Evolutionary conservation across 2,113 vertebrate genomes (phyloP).

Genomic region (Cololabis saira): DNA sequence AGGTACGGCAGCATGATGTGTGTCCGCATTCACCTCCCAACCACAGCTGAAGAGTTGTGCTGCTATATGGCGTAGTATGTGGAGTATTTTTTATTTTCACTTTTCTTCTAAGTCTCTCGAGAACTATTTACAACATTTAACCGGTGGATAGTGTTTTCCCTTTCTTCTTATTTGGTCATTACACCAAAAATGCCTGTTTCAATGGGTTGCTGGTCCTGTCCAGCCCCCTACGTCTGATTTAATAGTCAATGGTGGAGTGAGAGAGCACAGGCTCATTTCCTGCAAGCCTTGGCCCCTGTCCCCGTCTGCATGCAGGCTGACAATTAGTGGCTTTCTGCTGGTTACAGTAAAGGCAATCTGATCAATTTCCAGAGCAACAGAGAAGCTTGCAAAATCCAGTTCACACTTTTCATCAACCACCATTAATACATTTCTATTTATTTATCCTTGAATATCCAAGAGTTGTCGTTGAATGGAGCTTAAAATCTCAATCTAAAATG

Average conservation of each 20-base stretch:
- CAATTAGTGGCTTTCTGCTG: conserved; percentile 30
- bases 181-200: conserved; percentile 26
- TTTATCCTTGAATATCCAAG: too few species aligned
- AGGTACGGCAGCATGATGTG: conserved; percentile 90
- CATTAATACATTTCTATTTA: too few species aligned
- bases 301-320: conserved; percentile 30
- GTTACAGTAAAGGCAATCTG: conserved; percentile 30
- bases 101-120: conserved; percentile 16
- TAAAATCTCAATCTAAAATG: neutral
- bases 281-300: conserved; percentile 31
- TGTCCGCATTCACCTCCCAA: conserved; percentile 86
- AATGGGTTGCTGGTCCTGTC: conserved; percentile 43
- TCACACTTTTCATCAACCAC: too few species aligned
- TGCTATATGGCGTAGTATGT: conserved; percentile 26
- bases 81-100: neutral
- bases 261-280: conserved; percentile 54
- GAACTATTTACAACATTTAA: conserved; percentile 29
- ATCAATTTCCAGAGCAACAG: conserved; percentile 12
- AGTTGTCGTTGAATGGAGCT: too few species aligned
- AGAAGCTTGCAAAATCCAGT: too few species aligned
- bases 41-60: conserved; percentile 68
- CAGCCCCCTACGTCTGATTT: conserved; percentile 41
- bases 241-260: conserved; percentile 48
- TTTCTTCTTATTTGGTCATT: conserved; percentile 38
- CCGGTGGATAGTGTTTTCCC: conserved; percentile 9